These are phyloP conservation scores for Xenopus laevis DNA, from an alignment of 2,113 vertebrate genomes.

Conservation along the genomic window DNA sequence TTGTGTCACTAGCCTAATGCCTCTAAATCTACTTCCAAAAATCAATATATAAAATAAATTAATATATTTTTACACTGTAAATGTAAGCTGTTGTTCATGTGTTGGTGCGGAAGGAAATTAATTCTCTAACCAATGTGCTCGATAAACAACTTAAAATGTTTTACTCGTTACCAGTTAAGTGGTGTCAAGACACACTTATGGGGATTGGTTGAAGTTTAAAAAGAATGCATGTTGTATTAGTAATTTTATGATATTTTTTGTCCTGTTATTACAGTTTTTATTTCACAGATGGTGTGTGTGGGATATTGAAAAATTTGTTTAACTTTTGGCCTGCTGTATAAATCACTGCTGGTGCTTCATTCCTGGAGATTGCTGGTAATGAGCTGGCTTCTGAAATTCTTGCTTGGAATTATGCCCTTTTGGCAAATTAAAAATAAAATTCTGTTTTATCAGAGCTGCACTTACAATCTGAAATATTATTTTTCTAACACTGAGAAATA, in stretches of 20 bases:
- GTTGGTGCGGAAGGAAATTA: background rate
- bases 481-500: too few relatives aligned
- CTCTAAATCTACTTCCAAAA: too few relatives aligned
- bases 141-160: background rate
- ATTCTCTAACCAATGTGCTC: background rate
- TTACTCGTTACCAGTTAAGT: background rate
- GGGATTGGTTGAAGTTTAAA: background rate
- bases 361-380: background rate
- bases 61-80: too few relatives aligned
- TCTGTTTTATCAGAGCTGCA: too few relatives aligned
- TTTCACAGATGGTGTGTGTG: background rate
- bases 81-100: background rate
- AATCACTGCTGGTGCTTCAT: background rate
- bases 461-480: too few relatives aligned
- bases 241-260: background rate
- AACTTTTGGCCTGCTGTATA: constrained; percentile 10
- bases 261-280: background rate
- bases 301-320: constrained; percentile 9
- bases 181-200: background rate
- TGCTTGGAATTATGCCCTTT: constrained; percentile 4
- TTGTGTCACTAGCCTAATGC: too few relatives aligned
- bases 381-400: background rate
- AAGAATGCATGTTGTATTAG: background rate
- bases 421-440: background rate
- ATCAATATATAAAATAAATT: too few relatives aligned